Percentiles rank a stretch among this genome's conserved stretches.
Evolutionary conservation across 1,140 invertebrate genomes (phyloP).

Genomic region (Varroa destructor): DNA sequence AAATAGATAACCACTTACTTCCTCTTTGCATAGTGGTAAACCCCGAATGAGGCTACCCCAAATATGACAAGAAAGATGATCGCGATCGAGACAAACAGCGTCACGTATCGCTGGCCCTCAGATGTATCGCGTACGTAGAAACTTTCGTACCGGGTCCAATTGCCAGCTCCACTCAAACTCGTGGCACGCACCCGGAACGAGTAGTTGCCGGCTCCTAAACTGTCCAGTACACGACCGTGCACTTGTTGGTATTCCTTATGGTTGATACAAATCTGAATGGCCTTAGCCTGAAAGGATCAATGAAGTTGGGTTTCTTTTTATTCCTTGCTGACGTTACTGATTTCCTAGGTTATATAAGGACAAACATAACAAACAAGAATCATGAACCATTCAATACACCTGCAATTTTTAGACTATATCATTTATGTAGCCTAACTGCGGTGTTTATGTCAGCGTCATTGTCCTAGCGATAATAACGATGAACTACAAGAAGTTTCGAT

Average conservation of each 20-base stretch:
- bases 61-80: constrained; percentile 37
- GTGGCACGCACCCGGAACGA: constrained; percentile 59
- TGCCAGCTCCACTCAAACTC: constrained; percentile 60
- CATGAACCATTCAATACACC: too few species aligned
- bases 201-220: constrained; percentile 68
- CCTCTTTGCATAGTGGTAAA: constrained; percentile 33
- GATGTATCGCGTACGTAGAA: constrained; percentile 50
- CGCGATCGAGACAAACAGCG: constrained; percentile 33
- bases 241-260: constrained; percentile 40
- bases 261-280: constrained; percentile 48
- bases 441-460: too few species aligned
- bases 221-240: constrained; percentile 40
- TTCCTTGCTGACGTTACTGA: too few species aligned
- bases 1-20: constrained; percentile 28
- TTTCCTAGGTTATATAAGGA: too few species aligned
- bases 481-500: too few species aligned
- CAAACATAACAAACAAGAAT: too few species aligned
- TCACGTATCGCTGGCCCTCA: constrained; percentile 19
- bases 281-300: constrained; percentile 36
- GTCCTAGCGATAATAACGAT: too few species aligned
- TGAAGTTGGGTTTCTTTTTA: neutral
- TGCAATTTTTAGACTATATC: constrained; percentile 31
- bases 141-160: constrained; percentile 50
- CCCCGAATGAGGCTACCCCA: constrained; percentile 32
- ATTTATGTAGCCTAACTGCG: constrained; percentile 33